Evolutionary conservation across 2,888 invertebrate species (phyloP).

Genomic region (Cabera pusaria): DNA sequence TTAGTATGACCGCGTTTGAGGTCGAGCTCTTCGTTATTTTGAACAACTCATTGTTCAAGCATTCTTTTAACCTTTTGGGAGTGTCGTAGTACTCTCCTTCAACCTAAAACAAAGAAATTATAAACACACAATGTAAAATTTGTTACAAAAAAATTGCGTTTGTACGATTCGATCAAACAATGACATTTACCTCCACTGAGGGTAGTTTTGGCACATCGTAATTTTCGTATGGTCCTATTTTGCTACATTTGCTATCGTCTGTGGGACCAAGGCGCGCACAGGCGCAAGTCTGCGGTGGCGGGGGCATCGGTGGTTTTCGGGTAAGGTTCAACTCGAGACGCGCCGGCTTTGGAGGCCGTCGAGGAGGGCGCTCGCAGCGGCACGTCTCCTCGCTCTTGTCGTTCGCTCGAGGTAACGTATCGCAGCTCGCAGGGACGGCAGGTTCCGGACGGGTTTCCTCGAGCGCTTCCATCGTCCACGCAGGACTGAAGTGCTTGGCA

Average conservation of each 20-base stretch:
- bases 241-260: conserved; percentile 43
- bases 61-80: conserved; percentile 88
- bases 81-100: conserved; percentile 88
- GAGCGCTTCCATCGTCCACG: conserved; percentile 80
- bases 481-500: conserved; percentile 78
- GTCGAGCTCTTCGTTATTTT: conserved; percentile 76
- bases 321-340: conserved; percentile 47
- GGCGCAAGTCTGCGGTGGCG: conserved; percentile 44
- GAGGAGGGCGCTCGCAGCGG: conserved; percentile 69
- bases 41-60: conserved; percentile 80
- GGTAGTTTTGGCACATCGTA: conserved; percentile 89
- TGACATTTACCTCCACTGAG: conserved; percentile 67
- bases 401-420: conserved; percentile 23
- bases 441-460: conserved; percentile 39
- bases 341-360: conserved; percentile 84
- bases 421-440: conserved; percentile 34
- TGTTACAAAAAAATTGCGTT: too few species aligned
- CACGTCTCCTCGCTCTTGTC: conserved; percentile 52
- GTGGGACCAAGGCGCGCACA: conserved; percentile 43
- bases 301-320: conserved; percentile 61
- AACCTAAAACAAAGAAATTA: conserved; percentile 42
- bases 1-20: conserved; percentile 82
- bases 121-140: too few species aligned
- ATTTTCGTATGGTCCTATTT: conserved; percentile 87
- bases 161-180: too few species aligned